Conservation (phyloP, 2,113 vertebrate genomes). For the Silurus glanis region DNA sequence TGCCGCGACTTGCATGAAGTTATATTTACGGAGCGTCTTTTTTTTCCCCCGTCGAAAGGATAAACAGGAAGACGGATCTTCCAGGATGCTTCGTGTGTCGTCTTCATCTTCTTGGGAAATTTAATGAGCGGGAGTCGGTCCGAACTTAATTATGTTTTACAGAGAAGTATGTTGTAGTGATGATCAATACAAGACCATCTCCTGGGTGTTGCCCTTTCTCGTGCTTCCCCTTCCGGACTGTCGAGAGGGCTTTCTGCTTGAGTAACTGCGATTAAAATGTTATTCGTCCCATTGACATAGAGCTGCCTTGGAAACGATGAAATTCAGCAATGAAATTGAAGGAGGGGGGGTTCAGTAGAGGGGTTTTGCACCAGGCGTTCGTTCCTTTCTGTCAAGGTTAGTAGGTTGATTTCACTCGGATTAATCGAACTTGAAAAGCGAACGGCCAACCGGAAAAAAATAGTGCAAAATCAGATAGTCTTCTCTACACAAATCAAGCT, state of each 20-base stretch:
- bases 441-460: constrained; percentile 7
- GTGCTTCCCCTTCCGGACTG: constrained; percentile 1
- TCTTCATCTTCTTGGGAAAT: not conserved
- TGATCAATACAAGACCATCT: constrained; percentile 22
- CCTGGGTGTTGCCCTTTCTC: constrained; percentile 25
- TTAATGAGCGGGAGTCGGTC: constrained; percentile 13
- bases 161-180: not conserved
- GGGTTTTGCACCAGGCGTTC: constrained; percentile 11
- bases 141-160: constrained; percentile 33
- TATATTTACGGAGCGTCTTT: not conserved
- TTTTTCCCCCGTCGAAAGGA: no score
- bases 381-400: constrained; percentile 41
- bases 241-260: not conserved
- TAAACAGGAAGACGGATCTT: constrained; percentile 10
- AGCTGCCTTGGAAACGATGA: not conserved
- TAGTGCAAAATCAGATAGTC: constrained; percentile 62
- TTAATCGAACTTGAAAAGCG: constrained; percentile 53
- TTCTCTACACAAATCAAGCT: constrained; percentile 53
- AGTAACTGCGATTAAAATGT: constrained; percentile 32
- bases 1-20: not conserved
- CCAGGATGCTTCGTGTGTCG: not conserved
- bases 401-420: constrained; percentile 52
- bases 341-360: not conserved
- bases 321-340: not conserved
- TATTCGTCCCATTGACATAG: constrained; percentile 5